Percentiles rank a stretch among this genome's conserved stretches.
Evolutionary conservation across 2,888 invertebrate genomes (phyloP).

Genomic region (Melitaea athalia): DNA sequence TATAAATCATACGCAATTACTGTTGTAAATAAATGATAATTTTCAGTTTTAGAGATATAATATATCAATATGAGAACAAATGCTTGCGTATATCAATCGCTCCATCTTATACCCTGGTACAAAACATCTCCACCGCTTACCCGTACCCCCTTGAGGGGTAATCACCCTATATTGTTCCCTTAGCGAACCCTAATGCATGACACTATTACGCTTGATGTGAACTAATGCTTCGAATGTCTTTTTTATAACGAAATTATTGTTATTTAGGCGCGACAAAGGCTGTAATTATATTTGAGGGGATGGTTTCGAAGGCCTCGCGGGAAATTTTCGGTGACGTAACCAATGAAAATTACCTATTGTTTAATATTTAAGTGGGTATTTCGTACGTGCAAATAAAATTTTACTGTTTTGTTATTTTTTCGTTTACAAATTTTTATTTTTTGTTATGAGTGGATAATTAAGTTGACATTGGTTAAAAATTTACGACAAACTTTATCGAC

Average conservation of each 20-base stretch:
- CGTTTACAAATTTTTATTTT: not conserved
- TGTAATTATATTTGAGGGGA: slow-evolving; percentile 28
- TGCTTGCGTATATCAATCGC: slow-evolving; percentile 1
- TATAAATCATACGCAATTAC: too few species aligned
- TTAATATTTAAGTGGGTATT: not conserved
- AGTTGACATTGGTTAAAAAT: too few species aligned
- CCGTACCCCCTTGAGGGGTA: slow-evolving; percentile 53
- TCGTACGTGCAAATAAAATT: not conserved
- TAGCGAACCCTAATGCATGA: slow-evolving; percentile 71
- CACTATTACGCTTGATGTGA: slow-evolving; percentile 71
- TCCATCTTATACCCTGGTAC: not conserved
- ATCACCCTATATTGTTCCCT: slow-evolving; percentile 78
- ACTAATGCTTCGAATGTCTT: slow-evolving; percentile 65
- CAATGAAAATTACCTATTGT: not conserved
- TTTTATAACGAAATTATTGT: slow-evolving; percentile 59
- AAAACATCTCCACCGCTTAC: slow-evolving; percentile 35
- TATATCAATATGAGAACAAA: not conserved
- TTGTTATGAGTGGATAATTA: not conserved
- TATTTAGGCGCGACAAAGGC: slow-evolving; percentile 27
- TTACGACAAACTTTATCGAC: too few species aligned
- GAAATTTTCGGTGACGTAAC: slow-evolving; percentile 28
- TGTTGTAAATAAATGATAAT: too few species aligned
- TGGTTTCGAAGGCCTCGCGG: slow-evolving; percentile 26
- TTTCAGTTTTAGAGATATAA: too few species aligned
- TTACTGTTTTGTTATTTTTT: not conserved